A percentile compares a stretch with the other conserved stretches of the same genome.
These are phyloP conservation scores for Linnaemya vulpina DNA, from an alignment of 2,888 invertebrate genomes.

Conservation along the genomic window DNA sequence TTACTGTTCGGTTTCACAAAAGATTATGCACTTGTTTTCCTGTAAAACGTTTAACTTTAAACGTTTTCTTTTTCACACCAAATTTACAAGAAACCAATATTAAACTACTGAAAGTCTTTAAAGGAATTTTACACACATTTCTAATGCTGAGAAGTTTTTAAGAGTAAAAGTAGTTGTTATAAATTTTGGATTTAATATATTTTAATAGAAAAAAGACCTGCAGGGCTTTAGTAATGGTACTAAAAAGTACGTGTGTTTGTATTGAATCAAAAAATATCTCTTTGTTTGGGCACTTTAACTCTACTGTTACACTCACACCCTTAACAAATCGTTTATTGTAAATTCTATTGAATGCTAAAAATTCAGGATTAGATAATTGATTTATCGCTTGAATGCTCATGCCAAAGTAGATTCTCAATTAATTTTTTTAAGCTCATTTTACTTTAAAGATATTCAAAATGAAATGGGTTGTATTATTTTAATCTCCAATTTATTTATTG, in stretches of 20 bases:
- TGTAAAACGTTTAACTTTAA: constrained; percentile 18
- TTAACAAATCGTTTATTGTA: neutral
- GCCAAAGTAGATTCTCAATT: neutral
- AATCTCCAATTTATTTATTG: constrained; percentile 52
- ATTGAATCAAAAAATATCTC: too few relatives aligned
- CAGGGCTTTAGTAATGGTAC: neutral
- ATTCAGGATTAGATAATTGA: constrained; percentile 47
- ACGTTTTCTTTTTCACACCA: neutral
- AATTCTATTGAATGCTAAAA: constrained; percentile 35
- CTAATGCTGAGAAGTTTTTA: neutral
- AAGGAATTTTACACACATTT: neutral
- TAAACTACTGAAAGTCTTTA: neutral
- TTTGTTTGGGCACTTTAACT: neutral
- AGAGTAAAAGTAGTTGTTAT: neutral
- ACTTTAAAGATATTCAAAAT: constrained; percentile 14
- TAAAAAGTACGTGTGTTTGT: neutral
- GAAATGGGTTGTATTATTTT: constrained; percentile 30
- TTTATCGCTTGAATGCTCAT: constrained; percentile 48
- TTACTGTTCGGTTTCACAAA: constrained; percentile 11
- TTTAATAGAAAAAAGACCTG: neutral
- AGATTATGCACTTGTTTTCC: neutral
- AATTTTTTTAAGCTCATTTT: neutral
- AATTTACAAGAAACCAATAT: constrained; percentile 1
- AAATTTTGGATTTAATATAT: neutral
- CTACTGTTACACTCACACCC: neutral